A percentile compares a stretch with the other conserved stretches of the same genome.
These are phyloP conservation scores for Oegoconia quadripuncta DNA, from an alignment of 2,888 invertebrate species.

Conservation along the genomic window DNA sequence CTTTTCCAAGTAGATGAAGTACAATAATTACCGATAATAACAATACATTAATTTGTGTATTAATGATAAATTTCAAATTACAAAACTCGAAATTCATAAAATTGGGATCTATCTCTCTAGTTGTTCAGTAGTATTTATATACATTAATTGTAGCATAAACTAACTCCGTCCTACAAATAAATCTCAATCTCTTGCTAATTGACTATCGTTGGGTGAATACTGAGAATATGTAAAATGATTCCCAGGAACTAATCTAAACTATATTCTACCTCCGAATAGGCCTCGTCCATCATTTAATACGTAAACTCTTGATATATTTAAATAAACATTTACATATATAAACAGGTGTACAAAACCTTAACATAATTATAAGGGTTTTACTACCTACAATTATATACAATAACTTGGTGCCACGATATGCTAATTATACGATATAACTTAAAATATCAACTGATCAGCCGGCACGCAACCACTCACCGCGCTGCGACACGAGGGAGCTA, in stretches of 20 bases:
- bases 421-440: conserved; percentile 20
- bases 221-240: conserved; percentile 49
- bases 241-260: conserved; percentile 62
- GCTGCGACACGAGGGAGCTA: conserved; percentile 3
- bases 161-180: conserved; percentile 63
- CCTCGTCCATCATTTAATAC: conserved; percentile 43
- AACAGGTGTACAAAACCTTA: conserved; percentile 71
- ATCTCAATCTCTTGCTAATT: conserved; percentile 74
- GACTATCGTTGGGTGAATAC: conserved; percentile 79
- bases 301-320: conserved; percentile 57
- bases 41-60: conserved; percentile 56
- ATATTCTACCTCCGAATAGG: conserved; percentile 52
- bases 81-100: conserved; percentile 38
- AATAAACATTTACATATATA: conserved; percentile 76
- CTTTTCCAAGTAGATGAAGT: conserved; percentile 59
- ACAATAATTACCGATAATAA: conserved; percentile 64
- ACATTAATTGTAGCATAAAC: conserved; percentile 51
- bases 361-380: conserved; percentile 55
- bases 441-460: conserved; percentile 22
- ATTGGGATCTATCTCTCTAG: conserved; percentile 35
- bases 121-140: conserved; percentile 52
- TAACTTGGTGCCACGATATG: conserved; percentile 44
- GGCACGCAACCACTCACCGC: conserved; percentile 9
- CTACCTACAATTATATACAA: conserved; percentile 68
- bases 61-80: conserved; percentile 45